Evolutionary conservation across 2,888 invertebrate species (phyloP), one percentile per base, ranked within the genome.

Genomic region (Ceriagrion tenellum): DNA sequence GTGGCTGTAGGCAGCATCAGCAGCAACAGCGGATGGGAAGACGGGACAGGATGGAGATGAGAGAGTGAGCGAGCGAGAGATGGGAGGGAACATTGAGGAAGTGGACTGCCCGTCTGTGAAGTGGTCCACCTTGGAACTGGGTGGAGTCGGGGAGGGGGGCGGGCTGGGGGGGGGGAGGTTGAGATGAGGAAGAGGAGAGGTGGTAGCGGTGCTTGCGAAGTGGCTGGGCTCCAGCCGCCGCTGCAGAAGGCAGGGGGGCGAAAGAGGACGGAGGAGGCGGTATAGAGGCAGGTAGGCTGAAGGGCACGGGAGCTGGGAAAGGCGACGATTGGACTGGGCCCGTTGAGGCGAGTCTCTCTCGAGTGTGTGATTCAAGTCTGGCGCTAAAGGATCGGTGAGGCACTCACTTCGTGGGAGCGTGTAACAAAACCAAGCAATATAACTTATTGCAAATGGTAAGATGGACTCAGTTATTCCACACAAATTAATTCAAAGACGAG

Each of bases 51-150:
- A 89, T 23, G 55, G 47, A n/a, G 59, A 91, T 63, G 59, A 59
- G 59, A 0, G 30, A 56, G 55, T n/a, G 55, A 90, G n/a, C n/a
- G n/a, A n/a, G n/a, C n/a, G n/a, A n/a, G n/a, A n/a, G n/a, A n/a
- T n/a, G n/a, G 55, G 55, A 55, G 55, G 55, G 89, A 89, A 26
- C 55, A 89, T 89, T 59, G 91, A 91, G 91, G 91, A 91, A 91
- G 91, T 91, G 91, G 89, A 89, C 47, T 55, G 89, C 55, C 55
- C 55, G 89, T n/a, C 55, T 20, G 55, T 23, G 20, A 89, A 55
- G 89, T 55, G 89, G 91, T 91, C 91, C 91, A 91, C 91, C 91
- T 91, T 91, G 91, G 91, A 91, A 40, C 35, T 40, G 91, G 91
- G 91, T 63, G 91, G 91, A 63, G 91, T 30, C 35, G 30, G 40